Evolutionary conservation across 1,140 invertebrate species (phyloP).

Genomic region (Brachionus koreanus): DNA sequence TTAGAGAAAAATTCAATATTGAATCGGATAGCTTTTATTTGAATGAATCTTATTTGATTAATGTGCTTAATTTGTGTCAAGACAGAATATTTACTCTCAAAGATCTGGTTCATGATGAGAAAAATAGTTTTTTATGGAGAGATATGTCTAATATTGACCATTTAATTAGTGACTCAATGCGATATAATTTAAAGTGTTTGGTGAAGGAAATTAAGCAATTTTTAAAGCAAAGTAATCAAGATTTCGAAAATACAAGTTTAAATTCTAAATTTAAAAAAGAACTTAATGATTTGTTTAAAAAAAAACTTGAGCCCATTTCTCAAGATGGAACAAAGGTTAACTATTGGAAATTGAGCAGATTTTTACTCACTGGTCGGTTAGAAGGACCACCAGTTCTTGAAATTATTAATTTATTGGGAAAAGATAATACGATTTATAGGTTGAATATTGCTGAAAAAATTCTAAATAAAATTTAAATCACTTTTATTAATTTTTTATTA

Average conservation of each 20-base stretch:
- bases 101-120: slow-evolving; percentile 35
- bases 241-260: neutral
- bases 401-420: slow-evolving; percentile 22
- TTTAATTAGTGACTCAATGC: neutral
- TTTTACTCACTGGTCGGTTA: slow-evolving; percentile 7
- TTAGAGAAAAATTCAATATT: neutral
- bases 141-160: neutral
- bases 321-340: neutral
- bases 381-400: slow-evolving; percentile 35
- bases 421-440: slow-evolving; percentile 13
- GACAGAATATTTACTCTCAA: slow-evolving; percentile 16
- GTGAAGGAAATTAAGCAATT: neutral
- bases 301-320: neutral
- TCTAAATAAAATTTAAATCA: slow-evolving; percentile 27
- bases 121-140: slow-evolving; percentile 23
- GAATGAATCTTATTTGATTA: neutral
- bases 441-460: slow-evolving; percentile 42
- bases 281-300: neutral
- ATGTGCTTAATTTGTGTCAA: neutral
- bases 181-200: neutral
- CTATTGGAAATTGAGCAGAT: slow-evolving; percentile 37
- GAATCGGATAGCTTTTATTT: neutral
- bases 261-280: slow-evolving; percentile 28
- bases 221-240: neutral
- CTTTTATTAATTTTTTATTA: neutral